Percentiles rank a stretch among this genome's conserved stretches.
These are phyloP conservation scores for Mystacornis crossleyi DNA, from an alignment of 2,113 vertebrate genomes.

Conservation along the genomic window DNA sequence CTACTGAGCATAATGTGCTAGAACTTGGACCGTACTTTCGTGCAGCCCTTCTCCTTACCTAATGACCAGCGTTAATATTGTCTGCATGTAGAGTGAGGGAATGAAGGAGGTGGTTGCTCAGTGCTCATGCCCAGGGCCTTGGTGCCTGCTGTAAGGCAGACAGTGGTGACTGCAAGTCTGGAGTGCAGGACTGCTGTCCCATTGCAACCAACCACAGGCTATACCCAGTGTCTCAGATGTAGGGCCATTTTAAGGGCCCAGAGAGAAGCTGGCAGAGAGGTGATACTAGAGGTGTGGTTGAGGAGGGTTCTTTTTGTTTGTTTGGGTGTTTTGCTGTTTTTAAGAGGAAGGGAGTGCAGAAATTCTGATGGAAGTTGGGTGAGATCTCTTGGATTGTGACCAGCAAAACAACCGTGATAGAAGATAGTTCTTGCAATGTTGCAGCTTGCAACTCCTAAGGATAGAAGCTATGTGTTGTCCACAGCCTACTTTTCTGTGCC, in stretches of 20 bases:
- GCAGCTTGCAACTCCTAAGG: neutral
- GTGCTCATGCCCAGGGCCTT: neutral
- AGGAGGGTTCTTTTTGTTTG: neutral
- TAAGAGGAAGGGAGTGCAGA: neutral
- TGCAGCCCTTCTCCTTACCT: neutral
- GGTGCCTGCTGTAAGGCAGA: neutral
- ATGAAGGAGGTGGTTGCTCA: neutral
- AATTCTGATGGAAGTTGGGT: neutral
- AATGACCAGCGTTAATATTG: neutral
- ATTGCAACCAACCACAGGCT: neutral
- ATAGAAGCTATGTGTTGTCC: neutral
- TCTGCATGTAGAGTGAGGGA: neutral
- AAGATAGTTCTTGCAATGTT: neutral
- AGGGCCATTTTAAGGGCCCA: neutral
- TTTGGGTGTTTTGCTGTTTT: neutral
- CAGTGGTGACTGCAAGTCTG: neutral
- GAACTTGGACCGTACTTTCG: neutral
- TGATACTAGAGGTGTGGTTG: neutral
- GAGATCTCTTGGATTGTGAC: neutral
- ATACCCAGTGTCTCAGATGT: neutral
- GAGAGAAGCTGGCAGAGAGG: neutral
- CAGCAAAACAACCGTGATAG: neutral
- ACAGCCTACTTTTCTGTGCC: neutral
- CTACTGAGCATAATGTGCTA: neutral
- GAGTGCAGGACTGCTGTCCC: neutral